Evolutionary conservation across 2,797 vertebrate genomes (phyloP), one percentile per base, ranked within the genome.

Genomic region (Esox lucius): DNA sequence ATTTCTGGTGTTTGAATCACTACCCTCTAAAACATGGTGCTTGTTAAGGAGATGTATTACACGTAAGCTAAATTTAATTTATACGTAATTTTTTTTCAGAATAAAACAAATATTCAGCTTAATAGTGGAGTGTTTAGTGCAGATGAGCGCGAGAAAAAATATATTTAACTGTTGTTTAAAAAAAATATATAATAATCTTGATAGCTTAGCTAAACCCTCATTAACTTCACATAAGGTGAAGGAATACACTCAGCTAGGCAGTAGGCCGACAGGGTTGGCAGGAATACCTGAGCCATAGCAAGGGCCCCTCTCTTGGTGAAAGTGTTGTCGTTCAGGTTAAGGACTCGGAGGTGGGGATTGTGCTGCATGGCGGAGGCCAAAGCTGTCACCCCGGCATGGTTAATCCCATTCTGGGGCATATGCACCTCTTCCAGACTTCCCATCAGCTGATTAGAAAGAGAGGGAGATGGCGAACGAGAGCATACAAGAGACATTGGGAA

Each of bases 331-430:
- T 99, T 99, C 84, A 99, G 92, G 90, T 99, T 99, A 87, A 99
- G 93, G 81, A 97, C 92, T 2, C 94, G 95, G 46, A 99, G 93
- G 79, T 94, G 84, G 0, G 94, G 84, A 89, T 97, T 99, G 74
- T 95, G 89, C 78, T 96, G 93, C 80, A 99, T 93, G 16, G 98
- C 96, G 31, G 91, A 89, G 61, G 98, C 98, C 85, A 99, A 86
- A 0, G 97, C 97, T 0, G 95, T 96, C 81, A 99, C 93, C 0
- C 98, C 98, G 0, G 94, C 87, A 75, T 98, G 95, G 82, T 96
- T 98, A 84, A 99, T 99, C 80, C 98, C 98, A 35, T 99, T 99
- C 90, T 99, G 98, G 0, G 98, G 97, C 97, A 99, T 97, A 82
- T 99, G 95, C 65, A 99, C 94, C 81, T 99, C 98, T 91, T 98